Base-by-base conservation (phyloP, 1,140 invertebrate genomes). In the Drosophila gunungcola region DNA sequence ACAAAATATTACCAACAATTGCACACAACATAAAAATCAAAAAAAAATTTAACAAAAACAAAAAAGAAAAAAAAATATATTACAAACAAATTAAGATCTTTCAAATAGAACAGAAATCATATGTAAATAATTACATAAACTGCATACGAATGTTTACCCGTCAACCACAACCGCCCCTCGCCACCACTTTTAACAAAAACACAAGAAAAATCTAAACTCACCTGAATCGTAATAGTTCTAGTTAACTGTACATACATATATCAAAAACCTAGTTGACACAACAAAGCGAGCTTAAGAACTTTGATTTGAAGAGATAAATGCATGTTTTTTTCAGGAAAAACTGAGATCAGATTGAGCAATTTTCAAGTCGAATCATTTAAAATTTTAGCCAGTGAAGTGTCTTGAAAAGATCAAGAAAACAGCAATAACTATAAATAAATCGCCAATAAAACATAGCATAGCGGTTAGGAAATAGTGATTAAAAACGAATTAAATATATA, bases 61-160 rank as follows among this genome's bases (percentile, higher is more conserved):
- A 57, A 38, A 46, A 16, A 36, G 58, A 34, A 36, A 55, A 11
- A 29, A 53, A 36, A 62, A 41, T 21, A 1, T 21, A 1, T 21
- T 1, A 21, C 16, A 52, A 36, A 16, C 36, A 45, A 46, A 64
- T 29, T 38, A 46, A 62, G 36, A 45, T 61, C 13, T 36, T 49
- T 48, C 25, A 60, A 61, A 58, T 46, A 46, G 43, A 38, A 48
- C 52, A 57, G 64, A 68, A 55, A 63, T 85, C 82, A 88, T 51
- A 38, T 85, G 82, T 85, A 85, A 75, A 85, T 85, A 85, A 70
- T 70, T 69, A 78, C 82, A 85, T 85, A 62, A 75, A 64, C 43
- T 57, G 64, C 81, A 84, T 84, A 79, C 75, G 46, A 78, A 69
- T 76, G 67, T 74, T 73, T 39, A 39, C 60, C 69, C 72, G 67